Evolutionary conservation across 1,140 invertebrate species (phyloP).

Genomic region (Heliconius nattereri): DNA sequence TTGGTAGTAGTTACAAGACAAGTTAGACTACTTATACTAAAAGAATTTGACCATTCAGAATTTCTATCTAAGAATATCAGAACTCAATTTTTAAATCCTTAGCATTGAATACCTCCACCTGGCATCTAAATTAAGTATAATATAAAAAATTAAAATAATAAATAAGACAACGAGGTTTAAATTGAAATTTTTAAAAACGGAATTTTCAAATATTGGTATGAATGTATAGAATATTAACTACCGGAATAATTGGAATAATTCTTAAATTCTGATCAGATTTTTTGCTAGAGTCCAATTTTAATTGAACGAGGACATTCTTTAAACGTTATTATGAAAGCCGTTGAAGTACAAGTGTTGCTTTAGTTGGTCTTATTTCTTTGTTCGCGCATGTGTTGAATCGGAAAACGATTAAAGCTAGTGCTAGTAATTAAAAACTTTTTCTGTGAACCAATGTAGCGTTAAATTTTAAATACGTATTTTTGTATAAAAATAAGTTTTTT

Average conservation of each 20-base stretch:
- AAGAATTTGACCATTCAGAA: no score
- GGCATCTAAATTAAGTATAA: no score
- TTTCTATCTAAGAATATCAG: no score
- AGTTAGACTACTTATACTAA: no score
- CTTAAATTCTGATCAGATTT: neutral
- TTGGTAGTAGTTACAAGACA: no score
- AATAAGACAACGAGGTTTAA: no score
- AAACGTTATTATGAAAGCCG: neutral
- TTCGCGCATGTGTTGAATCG: conserved; percentile 5
- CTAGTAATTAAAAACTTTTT: conserved; percentile 2
- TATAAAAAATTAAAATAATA: no score
- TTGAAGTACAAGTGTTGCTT: neutral
- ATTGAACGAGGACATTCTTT: neutral
- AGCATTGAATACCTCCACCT: no score
- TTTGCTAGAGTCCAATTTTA: neutral
- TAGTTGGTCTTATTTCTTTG: neutral
- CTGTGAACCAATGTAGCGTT: neutral
- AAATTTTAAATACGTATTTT: neutral
- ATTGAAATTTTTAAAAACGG: no score
- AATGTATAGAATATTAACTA: neutral
- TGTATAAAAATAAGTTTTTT: neutral
- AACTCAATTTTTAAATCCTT: no score
- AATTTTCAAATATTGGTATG: no score
- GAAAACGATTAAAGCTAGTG: conserved; percentile 4
- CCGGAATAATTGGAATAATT: neutral